Base-by-base conservation (phyloP, 2,888 invertebrate species). In the Tillus elongatus region DNA sequence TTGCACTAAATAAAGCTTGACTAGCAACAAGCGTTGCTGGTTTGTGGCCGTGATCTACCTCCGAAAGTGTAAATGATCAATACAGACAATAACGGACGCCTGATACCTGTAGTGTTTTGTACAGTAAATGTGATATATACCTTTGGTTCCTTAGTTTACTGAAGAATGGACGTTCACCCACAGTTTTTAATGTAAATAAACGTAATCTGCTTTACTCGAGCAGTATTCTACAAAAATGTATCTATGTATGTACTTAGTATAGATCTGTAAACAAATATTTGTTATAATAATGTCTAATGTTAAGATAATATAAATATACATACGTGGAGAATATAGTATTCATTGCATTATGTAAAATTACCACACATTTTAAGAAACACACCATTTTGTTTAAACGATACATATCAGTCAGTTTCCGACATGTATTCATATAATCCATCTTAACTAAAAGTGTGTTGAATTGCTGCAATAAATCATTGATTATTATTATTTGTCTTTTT, bases 1-100 rank as follows among this genome's bases (percentile, higher is more conserved):
- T 67, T 39, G 66, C 67, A 28, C 48, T 66, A 39, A 66, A 66
- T 47, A 67, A 67, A 48, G 67, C 64, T 56, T 67, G 66, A 67
- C 64, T 61, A 48, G 47, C 51, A 49, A 45, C 52, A 39, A 44
- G 49, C 36, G 39, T 50, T 43, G 47, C 50, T 39, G 44, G 43
- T 15, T 29, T 47, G 39, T 56, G 58, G 61, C 55, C 54, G 43
- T 61, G 54, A 61, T 60, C 62, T 62, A 62, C 62, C 62, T 62
- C 61, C 52, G 52, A 49, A 46, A 47, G 49, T 51, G 56, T 57
- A 52, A 49, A 49, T 46, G 51, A 52, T 45, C 51, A 52, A 56
- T 53, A 46, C 45, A 56, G 56, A 60, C 59, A 57, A 58, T 57
- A 58, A 58, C 45, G 50, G 52, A 54, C 53, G 51, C 52, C 51